Evolutionary conservation across 37 sponge, comb jelly and placozoan genomes (phyloP).

Genomic region (Theonella swinhoei): DNA sequence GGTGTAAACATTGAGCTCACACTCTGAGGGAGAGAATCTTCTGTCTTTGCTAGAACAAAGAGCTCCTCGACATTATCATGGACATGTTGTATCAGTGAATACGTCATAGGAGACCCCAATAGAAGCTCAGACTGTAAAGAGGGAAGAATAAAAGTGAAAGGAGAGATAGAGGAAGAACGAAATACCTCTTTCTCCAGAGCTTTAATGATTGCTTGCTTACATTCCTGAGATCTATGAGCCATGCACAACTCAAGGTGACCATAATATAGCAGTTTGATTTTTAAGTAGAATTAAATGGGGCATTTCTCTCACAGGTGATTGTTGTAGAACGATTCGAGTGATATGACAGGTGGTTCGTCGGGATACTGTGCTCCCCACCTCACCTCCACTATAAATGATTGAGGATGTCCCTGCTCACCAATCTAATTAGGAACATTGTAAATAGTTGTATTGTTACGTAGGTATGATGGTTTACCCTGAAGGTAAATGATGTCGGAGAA

Average conservation of each 20-base stretch:
- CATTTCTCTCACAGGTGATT: slow-evolving; percentile 75
- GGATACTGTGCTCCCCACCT: slow-evolving; percentile 75
- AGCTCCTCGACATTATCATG: slow-evolving; percentile 74
- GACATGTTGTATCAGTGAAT: slow-evolving; percentile 82
- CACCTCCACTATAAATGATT: slow-evolving; percentile 70
- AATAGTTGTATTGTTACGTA: neutral
- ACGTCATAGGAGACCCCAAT: slow-evolving; percentile 80
- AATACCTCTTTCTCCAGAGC: slow-evolving; percentile 36
- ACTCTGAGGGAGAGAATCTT: neutral
- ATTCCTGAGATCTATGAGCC: neutral
- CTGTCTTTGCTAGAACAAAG: slow-evolving; percentile 1
- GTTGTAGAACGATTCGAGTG: slow-evolving; percentile 78
- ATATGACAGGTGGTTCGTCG: slow-evolving; percentile 43
- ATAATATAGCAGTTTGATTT: too few relatives aligned
- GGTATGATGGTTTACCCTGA: slow-evolving; percentile 51
- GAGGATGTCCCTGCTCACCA: slow-evolving; percentile 64
- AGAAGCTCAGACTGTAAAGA: slow-evolving; percentile 57
- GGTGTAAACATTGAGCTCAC: neutral
- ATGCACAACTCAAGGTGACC: too few relatives aligned
- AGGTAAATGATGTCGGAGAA: slow-evolving; percentile 46
- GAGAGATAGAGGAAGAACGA: too few relatives aligned
- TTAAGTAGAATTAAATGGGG: too few relatives aligned
- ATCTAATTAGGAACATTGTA: slow-evolving; percentile 32
- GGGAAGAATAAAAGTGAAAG: neutral
- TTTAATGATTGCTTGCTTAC: slow-evolving; percentile 28